A percentile compares a stretch with the other conserved stretches of the same genome.
Conservation (phyloP, 2,113 vertebrate species). For the Eolophus roseicapilla region DNA sequence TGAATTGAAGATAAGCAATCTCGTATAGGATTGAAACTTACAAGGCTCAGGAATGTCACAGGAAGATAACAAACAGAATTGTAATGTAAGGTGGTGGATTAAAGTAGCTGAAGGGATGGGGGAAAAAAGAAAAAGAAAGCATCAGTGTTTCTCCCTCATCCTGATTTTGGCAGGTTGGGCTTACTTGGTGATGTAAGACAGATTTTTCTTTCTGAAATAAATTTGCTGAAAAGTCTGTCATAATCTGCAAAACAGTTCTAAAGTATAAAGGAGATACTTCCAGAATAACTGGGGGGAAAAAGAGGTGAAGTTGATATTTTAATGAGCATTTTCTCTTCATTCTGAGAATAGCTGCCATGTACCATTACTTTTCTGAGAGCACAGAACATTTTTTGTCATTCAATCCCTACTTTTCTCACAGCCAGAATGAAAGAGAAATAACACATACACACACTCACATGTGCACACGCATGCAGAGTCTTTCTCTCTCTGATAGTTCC, state of each 20-base stretch:
- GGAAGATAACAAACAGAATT: not conserved
- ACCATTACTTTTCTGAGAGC: not conserved
- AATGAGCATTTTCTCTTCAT: not conserved
- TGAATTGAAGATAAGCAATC: not conserved
- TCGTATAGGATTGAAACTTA: not conserved
- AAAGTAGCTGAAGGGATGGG: not conserved
- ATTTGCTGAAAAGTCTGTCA: conserved; percentile 32
- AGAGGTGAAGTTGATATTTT: not conserved
- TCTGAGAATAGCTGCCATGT: not conserved
- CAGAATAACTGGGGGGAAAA: not conserved
- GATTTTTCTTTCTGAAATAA: conserved; percentile 48
- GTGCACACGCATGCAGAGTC: not conserved
- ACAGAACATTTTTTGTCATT: not conserved
- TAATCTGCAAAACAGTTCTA: not conserved
- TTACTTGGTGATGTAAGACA: conserved; percentile 10
- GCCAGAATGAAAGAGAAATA: not conserved
- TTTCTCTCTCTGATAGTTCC: not conserved
- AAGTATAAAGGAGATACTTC: not conserved
- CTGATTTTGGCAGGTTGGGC: not conserved
- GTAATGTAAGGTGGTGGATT: not conserved
- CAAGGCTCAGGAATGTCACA: not conserved
- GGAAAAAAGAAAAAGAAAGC: not conserved
- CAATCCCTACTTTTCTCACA: not conserved
- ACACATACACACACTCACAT: not conserved
- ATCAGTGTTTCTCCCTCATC: not conserved